These are phyloP conservation scores for Rosalia funebris DNA, from an alignment of 2,888 invertebrate species.

Conservation along the genomic window DNA sequence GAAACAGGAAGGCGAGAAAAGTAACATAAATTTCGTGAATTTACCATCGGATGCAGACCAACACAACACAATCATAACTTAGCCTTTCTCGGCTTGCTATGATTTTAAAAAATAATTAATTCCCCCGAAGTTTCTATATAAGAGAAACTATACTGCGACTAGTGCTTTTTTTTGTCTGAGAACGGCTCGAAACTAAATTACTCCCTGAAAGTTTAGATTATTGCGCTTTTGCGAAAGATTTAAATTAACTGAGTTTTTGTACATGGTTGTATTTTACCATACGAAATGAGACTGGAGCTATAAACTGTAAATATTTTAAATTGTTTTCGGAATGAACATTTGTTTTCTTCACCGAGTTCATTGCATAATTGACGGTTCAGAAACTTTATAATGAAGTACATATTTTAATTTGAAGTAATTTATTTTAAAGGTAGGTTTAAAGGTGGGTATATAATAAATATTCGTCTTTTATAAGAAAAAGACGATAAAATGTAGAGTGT, in stretches of 20 bases:
- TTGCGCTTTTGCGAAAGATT: constrained; percentile 4
- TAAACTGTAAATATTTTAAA: constrained; percentile 3
- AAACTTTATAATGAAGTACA: too few species aligned
- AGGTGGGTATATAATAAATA: too few species aligned
- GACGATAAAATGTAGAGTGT: too few species aligned
- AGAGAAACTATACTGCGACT: constrained; percentile 16
- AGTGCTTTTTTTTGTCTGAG: constrained; percentile 5
- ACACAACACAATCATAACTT: constrained; percentile 50
- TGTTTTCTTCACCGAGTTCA: not conserved
- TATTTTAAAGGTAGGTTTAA: too few species aligned
- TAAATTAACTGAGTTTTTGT: constrained; percentile 3
- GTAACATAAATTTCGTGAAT: constrained; percentile 50
- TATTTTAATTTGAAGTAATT: too few species aligned
- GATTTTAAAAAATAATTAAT: constrained; percentile 44
- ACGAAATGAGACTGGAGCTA: not conserved
- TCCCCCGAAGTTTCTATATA: constrained; percentile 24
- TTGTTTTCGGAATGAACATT: not conserved
- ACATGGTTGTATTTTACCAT: not conserved
- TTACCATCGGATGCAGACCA: constrained; percentile 50
- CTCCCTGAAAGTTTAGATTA: constrained; percentile 11
- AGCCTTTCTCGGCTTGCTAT: constrained; percentile 36
- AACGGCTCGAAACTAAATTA: constrained; percentile 11
- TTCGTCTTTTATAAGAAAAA: too few species aligned
- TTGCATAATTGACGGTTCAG: not conserved
- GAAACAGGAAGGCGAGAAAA: constrained; percentile 49